Evolutionary conservation across 1,140 invertebrate genomes (phyloP), one percentile per base, ranked within the genome.

Genomic region (Caerostris extrusa): DNA sequence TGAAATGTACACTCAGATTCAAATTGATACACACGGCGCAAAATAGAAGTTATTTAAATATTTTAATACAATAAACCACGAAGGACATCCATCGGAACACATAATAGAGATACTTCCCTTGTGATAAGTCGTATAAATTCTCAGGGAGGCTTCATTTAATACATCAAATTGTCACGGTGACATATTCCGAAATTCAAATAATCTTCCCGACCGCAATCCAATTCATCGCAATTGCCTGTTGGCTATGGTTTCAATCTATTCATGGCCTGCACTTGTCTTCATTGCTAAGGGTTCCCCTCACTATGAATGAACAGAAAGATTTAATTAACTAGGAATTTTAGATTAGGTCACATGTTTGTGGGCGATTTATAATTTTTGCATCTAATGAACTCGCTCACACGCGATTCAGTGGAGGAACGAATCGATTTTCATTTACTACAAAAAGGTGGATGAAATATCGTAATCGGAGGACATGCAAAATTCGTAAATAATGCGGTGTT

Each of bases 271-370:
- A n/a, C 14, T 17, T 67, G 61, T 17, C 61, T 67, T n/a, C n/a
- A 17, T 64, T 50, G 71, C 71, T 19, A 77, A 77, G 50, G 7
- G 17, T 19, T 53, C 71, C 71, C 1, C n/a, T 19, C 34, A 1
- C 34, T 34, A 34, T 34, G 71, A 53, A 34, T 67, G 61, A 34
- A 81, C 71, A 81, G 71, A 81, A 81, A 81, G 71, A 81, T 81
- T 81, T 81, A 81, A 81, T 81, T 81, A 81, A 81, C 19, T 50
- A 19, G 12, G 71, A 81, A 50, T 81, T 81, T 81, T 81, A 81
- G 71, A 81, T 81, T 53, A 81, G 71, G 4, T 5, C 5, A 19
- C n/a, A 81, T 81, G 71, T 81, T 81, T 81, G 71, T 34, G 7
- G 50, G 71, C 10, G 71, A 19, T 50, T 81, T 81, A 53, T 81